Evolutionary conservation across 1,140 invertebrate species (phyloP).

Genomic region (Diprion similis): DNA sequence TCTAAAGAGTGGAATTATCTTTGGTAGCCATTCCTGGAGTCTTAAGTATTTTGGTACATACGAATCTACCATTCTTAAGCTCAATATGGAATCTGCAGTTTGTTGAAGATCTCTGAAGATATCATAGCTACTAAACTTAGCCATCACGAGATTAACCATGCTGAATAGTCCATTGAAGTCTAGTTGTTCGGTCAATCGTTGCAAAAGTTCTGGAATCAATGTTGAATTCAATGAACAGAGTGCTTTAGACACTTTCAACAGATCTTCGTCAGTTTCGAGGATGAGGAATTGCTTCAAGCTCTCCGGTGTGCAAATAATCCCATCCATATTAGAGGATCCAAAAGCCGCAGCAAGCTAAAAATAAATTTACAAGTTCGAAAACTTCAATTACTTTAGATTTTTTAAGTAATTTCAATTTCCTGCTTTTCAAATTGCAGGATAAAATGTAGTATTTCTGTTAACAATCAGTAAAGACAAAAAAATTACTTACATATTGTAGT

Average conservation of each 20-base stretch:
- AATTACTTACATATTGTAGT: constrained; percentile 62
- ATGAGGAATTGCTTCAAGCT: constrained; percentile 49
- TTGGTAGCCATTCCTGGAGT: constrained; percentile 47
- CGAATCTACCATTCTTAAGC: constrained; percentile 56
- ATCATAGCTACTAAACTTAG: constrained; percentile 50
- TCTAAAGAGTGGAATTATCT: constrained; percentile 43
- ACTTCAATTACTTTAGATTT: no score
- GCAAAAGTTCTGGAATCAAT: constrained; percentile 48
- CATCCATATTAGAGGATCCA: constrained; percentile 48
- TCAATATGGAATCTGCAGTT: constrained; percentile 53
- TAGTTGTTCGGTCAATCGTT: constrained; percentile 46
- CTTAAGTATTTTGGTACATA: constrained; percentile 61
- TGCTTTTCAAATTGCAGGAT: not conserved
- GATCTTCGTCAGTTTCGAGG: constrained; percentile 41
- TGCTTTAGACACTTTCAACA: constrained; percentile 39
- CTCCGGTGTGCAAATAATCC: constrained; percentile 47
- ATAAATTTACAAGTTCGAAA: not conserved
- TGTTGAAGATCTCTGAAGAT: constrained; percentile 47
- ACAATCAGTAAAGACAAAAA: not conserved
- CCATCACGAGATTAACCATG: constrained; percentile 48
- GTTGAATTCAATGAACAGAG: constrained; percentile 48
- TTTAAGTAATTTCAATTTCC: no score
- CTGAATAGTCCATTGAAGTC: constrained; percentile 48
- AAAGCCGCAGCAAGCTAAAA: constrained; percentile 49
- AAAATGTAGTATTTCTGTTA: not conserved